phyloP scores from a whole-genome alignment of 2,113 vertebrate species.

The Ariopsis seemanni region DNA sequence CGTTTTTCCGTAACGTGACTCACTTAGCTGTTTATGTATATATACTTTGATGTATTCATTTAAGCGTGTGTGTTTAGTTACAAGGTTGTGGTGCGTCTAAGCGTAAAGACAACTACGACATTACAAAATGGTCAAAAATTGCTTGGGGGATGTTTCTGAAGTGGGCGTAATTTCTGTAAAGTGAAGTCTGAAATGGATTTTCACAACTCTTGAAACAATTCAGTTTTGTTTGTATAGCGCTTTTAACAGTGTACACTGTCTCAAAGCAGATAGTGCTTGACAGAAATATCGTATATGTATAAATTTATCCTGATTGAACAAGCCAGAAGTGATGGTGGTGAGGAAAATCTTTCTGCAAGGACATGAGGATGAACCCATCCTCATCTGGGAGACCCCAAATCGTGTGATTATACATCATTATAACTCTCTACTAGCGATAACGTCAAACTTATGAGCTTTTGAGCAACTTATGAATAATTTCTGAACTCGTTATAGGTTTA shows the following conservation, averaged over 20 bases:
- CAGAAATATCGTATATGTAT: fast-evolving
- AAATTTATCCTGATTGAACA: not conserved
- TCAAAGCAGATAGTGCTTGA: not conserved
- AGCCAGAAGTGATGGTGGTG: not conserved
- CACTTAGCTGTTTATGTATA: not conserved
- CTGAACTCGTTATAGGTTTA: not conserved
- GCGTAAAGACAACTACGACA: no score
- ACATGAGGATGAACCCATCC: not conserved
- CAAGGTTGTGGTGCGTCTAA: no score
- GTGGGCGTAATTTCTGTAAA: not conserved
- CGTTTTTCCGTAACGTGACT: not conserved
- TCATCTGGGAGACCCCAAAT: not conserved
- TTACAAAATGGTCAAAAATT: not conserved
- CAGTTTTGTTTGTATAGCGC: not conserved
- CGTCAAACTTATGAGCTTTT: not conserved
- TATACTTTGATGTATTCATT: no score
- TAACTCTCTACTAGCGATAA: not conserved
- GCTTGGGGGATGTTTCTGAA: not conserved
- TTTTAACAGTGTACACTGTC: not conserved
- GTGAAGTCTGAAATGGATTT: not conserved
- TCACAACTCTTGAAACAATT: not conserved
- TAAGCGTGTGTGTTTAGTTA: not conserved
- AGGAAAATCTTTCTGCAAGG: not conserved
- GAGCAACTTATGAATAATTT: not conserved
- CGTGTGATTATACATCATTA: not conserved